phyloP scores from a whole-genome alignment of 1,140 invertebrate genomes.

The Thalassaphorura encarpata region DNA sequence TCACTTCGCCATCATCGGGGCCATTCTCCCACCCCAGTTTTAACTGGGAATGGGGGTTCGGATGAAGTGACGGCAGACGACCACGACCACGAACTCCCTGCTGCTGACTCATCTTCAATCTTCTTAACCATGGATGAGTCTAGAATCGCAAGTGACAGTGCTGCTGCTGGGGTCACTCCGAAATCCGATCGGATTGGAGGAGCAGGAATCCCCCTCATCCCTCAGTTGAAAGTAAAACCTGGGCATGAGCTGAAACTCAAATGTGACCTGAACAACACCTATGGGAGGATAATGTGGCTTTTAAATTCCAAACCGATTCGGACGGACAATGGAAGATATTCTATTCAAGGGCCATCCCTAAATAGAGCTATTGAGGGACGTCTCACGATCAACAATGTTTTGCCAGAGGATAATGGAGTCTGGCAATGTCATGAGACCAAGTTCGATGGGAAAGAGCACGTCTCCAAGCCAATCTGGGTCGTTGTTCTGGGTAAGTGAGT shows the following conservation, averaged over 20 bases:
- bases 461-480: conserved; percentile 33
- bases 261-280: conserved; percentile 33
- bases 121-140: no score
- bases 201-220: conserved; percentile 1
- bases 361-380: conserved; percentile 30
- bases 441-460: conserved; percentile 31
- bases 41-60: neutral
- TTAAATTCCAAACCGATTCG: conserved; percentile 29
- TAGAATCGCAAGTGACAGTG: neutral
- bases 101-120: neutral
- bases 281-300: conserved; percentile 30
- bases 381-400: conserved; percentile 32
- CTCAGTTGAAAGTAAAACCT: conserved; percentile 30
- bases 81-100: neutral
- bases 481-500: conserved; percentile 33
- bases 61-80: neutral
- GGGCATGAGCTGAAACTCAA: conserved; percentile 32
- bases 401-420: conserved; percentile 33
- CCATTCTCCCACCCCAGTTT: conserved; percentile 23
- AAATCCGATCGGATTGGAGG: neutral
- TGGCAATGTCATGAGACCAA: conserved; percentile 35
- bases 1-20: conserved; percentile 30
- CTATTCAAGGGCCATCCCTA: conserved; percentile 29
- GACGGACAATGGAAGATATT: conserved; percentile 31
- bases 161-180: neutral